Percentiles rank a stretch among this genome's conserved stretches.
Evolutionary conservation across 2,113 vertebrate genomes (phyloP).

Genomic region (Poeciliopsis prolifica): DNA sequence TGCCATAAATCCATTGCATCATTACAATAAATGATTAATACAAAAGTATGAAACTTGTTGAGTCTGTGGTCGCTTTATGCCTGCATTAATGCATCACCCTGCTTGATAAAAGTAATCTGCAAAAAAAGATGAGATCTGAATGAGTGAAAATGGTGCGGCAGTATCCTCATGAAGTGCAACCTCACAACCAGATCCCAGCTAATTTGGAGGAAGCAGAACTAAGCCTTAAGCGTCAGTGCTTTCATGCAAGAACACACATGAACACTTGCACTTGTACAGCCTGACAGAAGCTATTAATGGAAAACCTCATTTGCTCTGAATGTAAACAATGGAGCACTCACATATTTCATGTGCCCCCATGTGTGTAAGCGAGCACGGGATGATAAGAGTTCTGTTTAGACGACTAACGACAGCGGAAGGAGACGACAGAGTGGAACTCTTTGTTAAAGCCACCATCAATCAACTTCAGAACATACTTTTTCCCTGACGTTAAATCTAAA

Average conservation of each 20-base stretch:
- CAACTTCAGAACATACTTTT: conserved; percentile 50
- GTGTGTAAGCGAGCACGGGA: conserved; percentile 60
- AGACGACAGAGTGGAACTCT: conserved; percentile 52
- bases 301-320: conserved; percentile 64
- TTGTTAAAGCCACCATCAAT: conserved; percentile 42
- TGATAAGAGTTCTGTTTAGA: conserved; percentile 59
- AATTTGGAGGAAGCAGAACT: conserved; percentile 47
- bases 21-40: conserved; percentile 47
- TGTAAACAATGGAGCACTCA: conserved; percentile 68
- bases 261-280: conserved; percentile 32
- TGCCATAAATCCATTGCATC: conserved; percentile 64
- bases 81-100: conserved; percentile 22
- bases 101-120: not conserved
- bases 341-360: conserved; percentile 64
- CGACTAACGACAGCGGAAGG: conserved; percentile 15
- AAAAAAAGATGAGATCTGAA: conserved; percentile 16
- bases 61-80: conserved; percentile 28
- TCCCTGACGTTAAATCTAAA: conserved; percentile 38
- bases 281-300: conserved; percentile 71
- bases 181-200: conserved; percentile 40
- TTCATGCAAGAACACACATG: conserved; percentile 39
- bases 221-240: conserved; percentile 34
- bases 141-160: conserved; percentile 16
- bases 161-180: conserved; percentile 41
- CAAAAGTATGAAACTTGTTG: conserved; percentile 25